Conservation (phyloP, 53 echinoderm and acorn worm species). For the Astropecten irregularis region DNA sequence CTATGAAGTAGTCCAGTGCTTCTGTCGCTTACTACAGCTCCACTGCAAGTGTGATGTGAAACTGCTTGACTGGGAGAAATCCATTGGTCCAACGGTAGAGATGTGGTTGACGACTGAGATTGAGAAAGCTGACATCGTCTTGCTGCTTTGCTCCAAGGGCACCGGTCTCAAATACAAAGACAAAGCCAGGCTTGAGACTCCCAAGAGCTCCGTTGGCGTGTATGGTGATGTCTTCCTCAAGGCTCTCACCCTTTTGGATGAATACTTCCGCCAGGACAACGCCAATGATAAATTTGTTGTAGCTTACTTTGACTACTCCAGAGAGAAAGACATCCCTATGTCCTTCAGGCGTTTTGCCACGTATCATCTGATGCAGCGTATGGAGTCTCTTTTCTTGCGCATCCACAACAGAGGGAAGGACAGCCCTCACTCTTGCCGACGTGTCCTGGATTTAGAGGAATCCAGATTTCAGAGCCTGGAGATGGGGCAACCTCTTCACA, state of each 20-base stretch:
- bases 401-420: slow-evolving; percentile 35
- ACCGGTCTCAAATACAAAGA: slow-evolving; percentile 25
- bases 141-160: slow-evolving; percentile 54
- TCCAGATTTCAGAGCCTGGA: background rate
- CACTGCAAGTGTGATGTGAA: slow-evolving; percentile 51
- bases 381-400: slow-evolving; percentile 29
- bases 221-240: slow-evolving; percentile 54
- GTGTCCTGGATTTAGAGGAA: background rate
- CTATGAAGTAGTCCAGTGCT: slow-evolving; percentile 2
- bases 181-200: background rate
- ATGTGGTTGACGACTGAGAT: slow-evolving; percentile 57
- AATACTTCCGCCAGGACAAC: slow-evolving; percentile 2
- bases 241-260: slow-evolving; percentile 21
- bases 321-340: slow-evolving; percentile 27
- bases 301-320: slow-evolving; percentile 51
- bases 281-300: slow-evolving; percentile 51
- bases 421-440: slow-evolving; percentile 14
- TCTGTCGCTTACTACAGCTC: slow-evolving; percentile 42
- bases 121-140: slow-evolving; percentile 34
- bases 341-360: slow-evolving; percentile 32
- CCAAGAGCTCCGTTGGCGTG: background rate
- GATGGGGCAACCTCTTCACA: slow-evolving; percentile 11
- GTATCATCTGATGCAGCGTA: slow-evolving; percentile 22
- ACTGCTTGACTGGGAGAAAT: slow-evolving; percentile 46
- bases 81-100: slow-evolving; percentile 10